Evolutionary conservation across 2,797 vertebrate species (phyloP), one percentile per base, ranked within the genome.

Genomic region (Notolabrus celidotus): DNA sequence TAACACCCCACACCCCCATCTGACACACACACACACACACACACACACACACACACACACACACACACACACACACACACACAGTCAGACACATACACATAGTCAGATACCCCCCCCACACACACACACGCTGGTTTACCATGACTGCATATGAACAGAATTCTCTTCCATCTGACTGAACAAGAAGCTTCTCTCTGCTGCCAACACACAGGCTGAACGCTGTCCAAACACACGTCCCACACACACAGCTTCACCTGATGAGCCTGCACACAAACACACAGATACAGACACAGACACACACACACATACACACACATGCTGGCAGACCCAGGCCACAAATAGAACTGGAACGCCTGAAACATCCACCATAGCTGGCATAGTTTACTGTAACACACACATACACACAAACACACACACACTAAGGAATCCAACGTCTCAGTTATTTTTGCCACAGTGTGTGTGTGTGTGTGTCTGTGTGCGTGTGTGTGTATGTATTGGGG

Each of bases 311-410:
- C 19, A 50, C 95, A 77, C 65, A 75, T 90, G 91, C 95, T 94
- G 92, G 90, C 94, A 94, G 96, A 95, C 95, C 91, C 92, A 94
- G 90, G 94, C 95, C 93, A 93, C 93, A 96, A 96, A 96, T 96
- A 97, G 95, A 94, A 88, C 87, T 90, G 93, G 94, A 95, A 95
- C 93, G 94, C 92, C 94, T 95, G 95, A 91, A 92, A 95, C 96
- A 96, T 95, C 94, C 95, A 95, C 94, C 93, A 94, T 94, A 94
- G 90, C 93, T 95, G 93, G 92, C 93, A 95, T 94, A 90, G 94
- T 94, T 94, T 92, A 91, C 83, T 64, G 42, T 46, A 33, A 46
- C 33, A 53, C 39, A 60, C 73, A 55, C 25, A 29, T 7, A 25
- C 20, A 47, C 22, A 23, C 22, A 47, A 45, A 47, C 20, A 47